Evolutionary conservation across 2,888 invertebrate genomes (phyloP).

Genomic region (Hydroisotoma schaefferi): DNA sequence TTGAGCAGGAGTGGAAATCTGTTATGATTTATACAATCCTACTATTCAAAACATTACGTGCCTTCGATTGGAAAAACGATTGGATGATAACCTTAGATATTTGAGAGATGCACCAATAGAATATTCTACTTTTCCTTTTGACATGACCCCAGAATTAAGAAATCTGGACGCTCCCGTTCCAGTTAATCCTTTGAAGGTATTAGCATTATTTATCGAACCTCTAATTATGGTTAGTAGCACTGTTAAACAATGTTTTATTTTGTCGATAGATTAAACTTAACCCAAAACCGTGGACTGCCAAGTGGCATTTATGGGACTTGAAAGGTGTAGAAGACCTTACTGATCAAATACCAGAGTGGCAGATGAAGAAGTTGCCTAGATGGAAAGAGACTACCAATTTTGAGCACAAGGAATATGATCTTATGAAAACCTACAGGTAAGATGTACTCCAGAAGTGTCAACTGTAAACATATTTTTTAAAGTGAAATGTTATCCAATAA

Average conservation of each 20-base stretch:
- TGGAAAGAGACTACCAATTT: slow-evolving; percentile 55
- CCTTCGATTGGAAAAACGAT: slow-evolving; percentile 81
- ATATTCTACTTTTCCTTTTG: slow-evolving; percentile 85
- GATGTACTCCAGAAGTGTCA: slow-evolving; percentile 11
- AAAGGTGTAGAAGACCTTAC: slow-evolving; percentile 64
- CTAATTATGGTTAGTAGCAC: neutral
- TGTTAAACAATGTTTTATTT: slow-evolving; percentile 11
- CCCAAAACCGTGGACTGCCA: slow-evolving; percentile 79
- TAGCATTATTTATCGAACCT: neutral
- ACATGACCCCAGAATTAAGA: slow-evolving; percentile 80
- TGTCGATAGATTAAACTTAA: slow-evolving; percentile 57
- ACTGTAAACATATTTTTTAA: neutral
- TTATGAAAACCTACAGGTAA: slow-evolving; percentile 88
- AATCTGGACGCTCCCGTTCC: slow-evolving; percentile 75
- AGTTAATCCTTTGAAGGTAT: slow-evolving; percentile 68
- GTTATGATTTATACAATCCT: slow-evolving; percentile 90
- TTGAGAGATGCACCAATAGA: slow-evolving; percentile 84
- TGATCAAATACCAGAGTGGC: slow-evolving; percentile 41
- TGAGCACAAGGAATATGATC: slow-evolving; percentile 81
- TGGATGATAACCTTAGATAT: slow-evolving; percentile 85
- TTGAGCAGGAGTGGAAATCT: slow-evolving; percentile 61
- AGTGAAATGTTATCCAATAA: slow-evolving; percentile 1
- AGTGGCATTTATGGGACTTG: slow-evolving; percentile 78
- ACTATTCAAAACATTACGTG: slow-evolving; percentile 85
- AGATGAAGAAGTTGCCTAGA: slow-evolving; percentile 48